Evolutionary conservation across 1,140 invertebrate genomes (phyloP).

Genomic region (Zaprionus ghesquierei): DNA sequence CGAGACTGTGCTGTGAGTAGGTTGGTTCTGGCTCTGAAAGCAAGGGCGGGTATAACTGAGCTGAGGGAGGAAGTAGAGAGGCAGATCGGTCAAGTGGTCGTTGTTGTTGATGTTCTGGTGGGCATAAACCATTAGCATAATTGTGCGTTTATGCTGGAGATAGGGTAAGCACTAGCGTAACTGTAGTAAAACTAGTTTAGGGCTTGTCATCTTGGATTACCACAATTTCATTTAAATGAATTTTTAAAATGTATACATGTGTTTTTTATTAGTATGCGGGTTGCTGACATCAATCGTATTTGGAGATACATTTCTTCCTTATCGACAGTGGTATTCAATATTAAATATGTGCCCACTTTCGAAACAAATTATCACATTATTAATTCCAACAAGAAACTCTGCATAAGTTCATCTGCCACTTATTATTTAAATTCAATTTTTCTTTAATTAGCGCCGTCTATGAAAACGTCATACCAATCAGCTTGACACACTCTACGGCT

Average conservation of each 20-base stretch:
- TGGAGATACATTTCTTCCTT: neutral
- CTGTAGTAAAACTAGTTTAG: conserved; percentile 5
- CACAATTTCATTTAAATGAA: conserved; percentile 32
- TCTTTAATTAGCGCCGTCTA: no score
- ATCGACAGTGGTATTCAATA: neutral
- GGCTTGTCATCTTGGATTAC: conserved; percentile 39
- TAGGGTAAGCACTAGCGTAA: conserved; percentile 15
- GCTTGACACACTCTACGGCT: no score
- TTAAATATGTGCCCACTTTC: no score
- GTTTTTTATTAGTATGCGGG: conserved; percentile 16
- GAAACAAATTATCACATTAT: no score
- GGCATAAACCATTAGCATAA: conserved; percentile 66
- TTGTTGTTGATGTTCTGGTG: conserved; percentile 26
- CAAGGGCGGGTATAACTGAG: neutral
- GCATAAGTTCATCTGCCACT: no score
- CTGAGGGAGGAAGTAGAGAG: conserved; percentile 4
- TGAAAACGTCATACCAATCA: no score
- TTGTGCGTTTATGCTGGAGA: conserved; percentile 46
- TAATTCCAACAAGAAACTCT: no score
- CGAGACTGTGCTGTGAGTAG: conserved; percentile 33
- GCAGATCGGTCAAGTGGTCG: conserved; percentile 55
- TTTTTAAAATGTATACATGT: conserved; percentile 22
- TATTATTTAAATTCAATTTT: no score
- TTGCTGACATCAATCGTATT: conserved; percentile 7
- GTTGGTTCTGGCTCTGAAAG: conserved; percentile 8